These are phyloP conservation scores for Actinia tenebrosa DNA, from an alignment of 64 coral and sea anemone species.

Conservation along the genomic window DNA sequence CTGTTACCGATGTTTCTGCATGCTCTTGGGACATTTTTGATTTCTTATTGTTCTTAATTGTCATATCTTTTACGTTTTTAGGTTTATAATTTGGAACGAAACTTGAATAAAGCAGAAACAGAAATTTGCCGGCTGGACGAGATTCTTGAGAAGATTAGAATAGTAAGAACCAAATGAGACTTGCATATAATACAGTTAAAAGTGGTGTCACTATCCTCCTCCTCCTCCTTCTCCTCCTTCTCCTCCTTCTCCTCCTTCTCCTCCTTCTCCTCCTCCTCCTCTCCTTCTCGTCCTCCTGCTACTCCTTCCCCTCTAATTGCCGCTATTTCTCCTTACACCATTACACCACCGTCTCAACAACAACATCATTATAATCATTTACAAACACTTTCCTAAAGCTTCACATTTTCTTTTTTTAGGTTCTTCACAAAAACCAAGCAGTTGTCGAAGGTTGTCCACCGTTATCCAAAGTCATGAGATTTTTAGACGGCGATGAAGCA, in stretches of 20 bases:
- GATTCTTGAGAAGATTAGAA: constrained; percentile 62
- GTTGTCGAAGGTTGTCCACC: constrained; percentile 15
- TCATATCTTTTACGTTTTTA: background rate
- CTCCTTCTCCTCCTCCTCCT: background rate
- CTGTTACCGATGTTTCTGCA: too few species aligned
- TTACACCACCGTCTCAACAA: background rate
- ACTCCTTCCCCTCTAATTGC: too few species aligned
- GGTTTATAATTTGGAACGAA: constrained; percentile 63
- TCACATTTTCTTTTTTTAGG: background rate
- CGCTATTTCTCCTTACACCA: too few species aligned
- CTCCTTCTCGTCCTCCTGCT: background rate
- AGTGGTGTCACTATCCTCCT: too few species aligned
- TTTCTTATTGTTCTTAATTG: background rate
- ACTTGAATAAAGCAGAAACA: constrained; percentile 70
- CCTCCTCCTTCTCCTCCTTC: too few species aligned
- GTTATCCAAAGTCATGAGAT: constrained; percentile 33
- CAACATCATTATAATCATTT: background rate
- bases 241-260: background rate
- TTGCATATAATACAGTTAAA: too few species aligned
- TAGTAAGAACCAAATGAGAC: constrained; percentile 14
- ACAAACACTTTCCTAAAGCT: too few species aligned
- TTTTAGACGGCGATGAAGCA: constrained; percentile 40
- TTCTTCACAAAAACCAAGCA: constrained; percentile 33
- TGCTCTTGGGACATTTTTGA: too few species aligned
- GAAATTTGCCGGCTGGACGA: constrained; percentile 71